Evolutionary conservation across 2,113 vertebrate genomes (phyloP), one percentile per base, ranked within the genome.

Genomic region (Drymodes brunneopygia): DNA sequence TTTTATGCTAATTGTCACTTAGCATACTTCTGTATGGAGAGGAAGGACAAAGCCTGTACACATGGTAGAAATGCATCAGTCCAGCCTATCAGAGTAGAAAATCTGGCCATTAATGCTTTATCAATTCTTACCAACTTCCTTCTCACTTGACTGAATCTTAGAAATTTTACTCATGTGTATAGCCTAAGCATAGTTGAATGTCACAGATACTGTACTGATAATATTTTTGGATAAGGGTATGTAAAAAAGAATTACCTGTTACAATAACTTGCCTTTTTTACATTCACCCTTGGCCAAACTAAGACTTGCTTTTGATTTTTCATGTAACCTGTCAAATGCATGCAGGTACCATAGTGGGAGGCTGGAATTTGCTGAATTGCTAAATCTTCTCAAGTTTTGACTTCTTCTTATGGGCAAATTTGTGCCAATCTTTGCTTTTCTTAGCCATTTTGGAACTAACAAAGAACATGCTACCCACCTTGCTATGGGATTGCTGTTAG

Each of bases 41-140:
- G 24, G 45, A 54, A 61, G 50, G 69, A 83, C 0, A 2, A 56
- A 95, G 53, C 33, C 40, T 66, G n/a, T 81, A 65, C 47, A 88
- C 86, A 84, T 78, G 71, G 60, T 29, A 78, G 65, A 92, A 93
- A 81, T 1, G 4, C 72, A 90, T 80, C 72, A 67, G 66, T 48
- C 60, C 1, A 0, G 85, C 44, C 56, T 64, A 90, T 35, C 58
- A 86, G 82, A 90, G 67, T 74, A 90, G 92, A 81, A 94, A 90
- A 92, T 81, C 69, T 70, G 80, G 56, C n/a, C 75, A 90, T 86
- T 86, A 93, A 86, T 64, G 72, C 72, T 71, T 90, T 94, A 88
- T 70, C 50, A 66, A 47, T 50, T 94, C 71, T 86, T 54, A 95
- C 33, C 35, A 82, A 77, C 62, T 91, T 93, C 29, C 60, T 56